Evolutionary conservation across 2,888 invertebrate genomes (phyloP), one percentile per base, ranked within the genome.

Genomic region (Drosophila helvetica): DNA sequence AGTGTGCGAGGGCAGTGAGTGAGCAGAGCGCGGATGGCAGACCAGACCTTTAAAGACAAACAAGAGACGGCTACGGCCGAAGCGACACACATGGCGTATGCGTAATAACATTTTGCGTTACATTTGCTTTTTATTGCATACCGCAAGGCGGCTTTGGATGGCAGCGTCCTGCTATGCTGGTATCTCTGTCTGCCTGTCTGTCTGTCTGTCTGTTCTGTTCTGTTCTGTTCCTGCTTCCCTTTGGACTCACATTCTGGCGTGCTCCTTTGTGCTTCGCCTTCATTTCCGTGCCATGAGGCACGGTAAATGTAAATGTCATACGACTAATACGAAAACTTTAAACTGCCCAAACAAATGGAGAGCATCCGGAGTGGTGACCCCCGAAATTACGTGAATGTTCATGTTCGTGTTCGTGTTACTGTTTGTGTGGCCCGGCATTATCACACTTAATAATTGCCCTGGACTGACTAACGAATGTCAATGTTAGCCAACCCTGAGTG

Each of bases 41-140:
- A 64, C 64, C 57, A 56, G 38, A 64, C 64, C 77, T 79, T 73
- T 64, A 64, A 71, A 77, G 82, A 66, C 87, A 80, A 79, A 66
- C 77, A 70, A 60, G 58, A 64, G 42, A 52, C 73, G 70, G 43
- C 43, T 48, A 57, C 18, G 42, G 33, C 52, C 42, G 27, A 57
- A 50, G 50, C 55, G 38, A 38, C 73, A 62, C 80, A 82, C 86
- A 79, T 79, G 75, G 86, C 79, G 84, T 83, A 88, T 80, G 75
- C 84, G 84, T 86, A 86, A 85, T 88, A 81, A 81, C 81, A 81
- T 77, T 86, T 86, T 86, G 88, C 84, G 84, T 84, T 86, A 86
- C 88, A 88, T 86, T 86, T 88, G 84, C 74, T 85, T 85, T 85
- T 85, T 85, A 86, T 88, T 86, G 85, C 88, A 86, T 86, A 86